These are phyloP conservation scores for Apaloderma vittatum DNA, from an alignment of 2,113 vertebrate genomes.

Conservation along the genomic window DNA sequence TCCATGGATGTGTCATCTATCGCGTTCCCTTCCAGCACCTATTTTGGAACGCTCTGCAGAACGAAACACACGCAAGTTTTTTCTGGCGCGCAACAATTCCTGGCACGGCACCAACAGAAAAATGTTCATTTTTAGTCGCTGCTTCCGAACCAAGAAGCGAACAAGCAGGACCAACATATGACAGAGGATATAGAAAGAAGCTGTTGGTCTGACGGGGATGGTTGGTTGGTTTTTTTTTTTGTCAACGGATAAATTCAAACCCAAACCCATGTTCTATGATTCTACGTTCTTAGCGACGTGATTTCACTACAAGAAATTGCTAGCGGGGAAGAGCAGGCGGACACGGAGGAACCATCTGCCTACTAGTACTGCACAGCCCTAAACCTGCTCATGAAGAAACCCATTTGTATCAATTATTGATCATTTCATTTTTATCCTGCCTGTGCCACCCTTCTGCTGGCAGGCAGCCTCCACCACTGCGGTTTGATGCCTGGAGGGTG, in stretches of 20 bases:
- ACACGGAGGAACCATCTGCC: neutral
- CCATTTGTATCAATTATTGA: neutral
- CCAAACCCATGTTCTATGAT: no score
- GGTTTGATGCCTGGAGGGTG: neutral
- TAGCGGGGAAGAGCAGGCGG: neutral
- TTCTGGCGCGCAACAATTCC: neutral
- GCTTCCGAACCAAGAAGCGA: neutral
- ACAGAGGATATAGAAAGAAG: neutral
- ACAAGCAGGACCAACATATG: neutral
- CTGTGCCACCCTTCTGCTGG: neutral
- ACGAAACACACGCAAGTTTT: fast-evolving
- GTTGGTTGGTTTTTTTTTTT: neutral
- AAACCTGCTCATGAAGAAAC: neutral
- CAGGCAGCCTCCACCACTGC: fast-evolving
- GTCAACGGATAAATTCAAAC: neutral
- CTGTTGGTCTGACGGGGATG: neutral
- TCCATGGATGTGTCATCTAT: neutral
- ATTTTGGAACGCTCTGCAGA: neutral
- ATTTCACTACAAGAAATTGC: neutral
- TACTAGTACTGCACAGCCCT: no score
- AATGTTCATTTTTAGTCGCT: neutral
- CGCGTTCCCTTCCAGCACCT: neutral
- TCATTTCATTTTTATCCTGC: neutral
- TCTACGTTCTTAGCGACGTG: neutral
- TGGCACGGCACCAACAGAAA: neutral